phyloP scores from a whole-genome alignment of 2,797 vertebrate species.

The Tiaroga cobitis region DNA sequence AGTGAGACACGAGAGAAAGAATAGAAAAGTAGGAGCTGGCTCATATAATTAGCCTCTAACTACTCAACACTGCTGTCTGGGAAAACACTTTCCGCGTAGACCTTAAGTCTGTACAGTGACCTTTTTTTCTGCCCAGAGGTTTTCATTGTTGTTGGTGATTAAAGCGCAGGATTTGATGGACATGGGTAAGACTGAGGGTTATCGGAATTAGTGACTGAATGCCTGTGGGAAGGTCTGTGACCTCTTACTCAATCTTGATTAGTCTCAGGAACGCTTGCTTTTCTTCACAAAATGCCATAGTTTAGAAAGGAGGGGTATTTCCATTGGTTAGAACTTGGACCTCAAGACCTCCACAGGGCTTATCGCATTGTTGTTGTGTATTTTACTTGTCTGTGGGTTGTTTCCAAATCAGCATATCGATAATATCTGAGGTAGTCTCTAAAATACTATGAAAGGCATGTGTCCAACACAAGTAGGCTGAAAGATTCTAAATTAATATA shows the following conservation, averaged over 20 bases:
- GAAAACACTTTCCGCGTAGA: not conserved
- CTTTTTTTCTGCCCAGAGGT: constrained; percentile 15
- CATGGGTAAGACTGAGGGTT: constrained; percentile 27
- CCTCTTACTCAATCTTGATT: constrained; percentile 22
- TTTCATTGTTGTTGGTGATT: constrained; percentile 36
- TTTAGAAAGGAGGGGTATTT: constrained; percentile 3
- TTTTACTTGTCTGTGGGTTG: not conserved
- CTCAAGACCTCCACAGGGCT: not conserved
- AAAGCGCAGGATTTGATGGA: constrained; percentile 14
- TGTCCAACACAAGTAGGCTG: not conserved
- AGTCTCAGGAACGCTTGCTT: not conserved
- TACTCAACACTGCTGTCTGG: not conserved
- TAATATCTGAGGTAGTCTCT: not conserved
- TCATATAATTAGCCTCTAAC: constrained; percentile 7
- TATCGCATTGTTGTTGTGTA: constrained; percentile 2
- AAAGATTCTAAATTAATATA: not conserved
- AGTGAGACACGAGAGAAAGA: not conserved
- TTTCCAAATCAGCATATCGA: not conserved
- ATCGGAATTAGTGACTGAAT: constrained; percentile 23
- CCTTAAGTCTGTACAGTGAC: not conserved
- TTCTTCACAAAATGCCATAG: not conserved
- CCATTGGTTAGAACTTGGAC: not conserved
- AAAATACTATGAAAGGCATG: not conserved
- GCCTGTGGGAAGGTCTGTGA: constrained; percentile 21
- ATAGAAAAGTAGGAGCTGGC: not conserved